Evolutionary conservation across 2,113 vertebrate species (phyloP).

Genomic region (Hucho hucho): DNA sequence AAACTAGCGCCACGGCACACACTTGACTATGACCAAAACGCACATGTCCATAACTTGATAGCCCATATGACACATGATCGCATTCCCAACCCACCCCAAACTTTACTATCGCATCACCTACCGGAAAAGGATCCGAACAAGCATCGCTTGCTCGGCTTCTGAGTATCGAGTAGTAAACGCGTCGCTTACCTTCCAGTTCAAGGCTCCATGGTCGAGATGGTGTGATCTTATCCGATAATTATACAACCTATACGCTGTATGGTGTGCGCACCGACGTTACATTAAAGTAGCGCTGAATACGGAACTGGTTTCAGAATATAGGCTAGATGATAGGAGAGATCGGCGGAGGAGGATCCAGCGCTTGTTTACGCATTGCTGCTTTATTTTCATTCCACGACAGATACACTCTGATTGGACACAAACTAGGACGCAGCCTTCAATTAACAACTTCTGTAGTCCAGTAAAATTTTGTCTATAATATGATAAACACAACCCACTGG

Average conservation of each 20-base stretch:
- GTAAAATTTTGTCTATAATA: constrained; percentile 13
- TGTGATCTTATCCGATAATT: not conserved
- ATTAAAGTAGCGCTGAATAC: constrained; percentile 49
- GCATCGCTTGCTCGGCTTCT: constrained; percentile 16
- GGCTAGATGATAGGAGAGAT: constrained; percentile 50
- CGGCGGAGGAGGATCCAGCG: constrained; percentile 77
- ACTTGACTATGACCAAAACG: constrained; percentile 22
- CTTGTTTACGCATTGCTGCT: constrained; percentile 83
- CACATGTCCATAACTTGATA: constrained; percentile 71
- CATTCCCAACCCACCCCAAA: constrained; percentile 44
- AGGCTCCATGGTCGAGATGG: constrained; percentile 40
- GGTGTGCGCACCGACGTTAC: constrained; percentile 9
- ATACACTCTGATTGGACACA: constrained; percentile 80
- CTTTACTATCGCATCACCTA: constrained; percentile 39
- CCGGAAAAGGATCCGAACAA: constrained; percentile 37
- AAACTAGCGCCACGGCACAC: constrained; percentile 23
- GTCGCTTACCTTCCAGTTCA: constrained; percentile 65
- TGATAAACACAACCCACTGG: constrained; percentile 12
- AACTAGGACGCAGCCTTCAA: constrained; percentile 79
- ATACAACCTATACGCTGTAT: not conserved
- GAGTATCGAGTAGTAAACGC: constrained; percentile 15
- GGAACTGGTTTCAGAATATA: constrained; percentile 50
- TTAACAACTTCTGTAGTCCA: constrained; percentile 40
- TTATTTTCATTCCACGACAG: constrained; percentile 65
- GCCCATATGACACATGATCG: constrained; percentile 59